Evolutionary conservation across 2,888 invertebrate species (phyloP).

Genomic region (Teleiodes luculella): DNA sequence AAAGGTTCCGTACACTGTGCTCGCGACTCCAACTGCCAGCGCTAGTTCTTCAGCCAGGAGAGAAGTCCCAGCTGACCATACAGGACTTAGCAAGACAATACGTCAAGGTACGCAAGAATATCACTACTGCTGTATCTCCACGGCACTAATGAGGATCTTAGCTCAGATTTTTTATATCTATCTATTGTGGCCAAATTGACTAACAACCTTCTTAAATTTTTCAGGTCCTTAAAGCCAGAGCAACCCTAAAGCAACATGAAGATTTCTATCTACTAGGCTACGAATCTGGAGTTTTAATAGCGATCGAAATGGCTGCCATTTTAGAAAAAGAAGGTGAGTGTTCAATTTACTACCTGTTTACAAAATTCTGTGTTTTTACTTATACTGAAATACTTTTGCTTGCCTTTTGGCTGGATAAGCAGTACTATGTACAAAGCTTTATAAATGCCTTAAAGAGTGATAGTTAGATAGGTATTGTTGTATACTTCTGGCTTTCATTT

Average conservation of each 20-base stretch:
- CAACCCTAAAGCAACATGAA: conserved; percentile 18
- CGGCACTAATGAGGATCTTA: too few species aligned
- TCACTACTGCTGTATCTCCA: too few species aligned
- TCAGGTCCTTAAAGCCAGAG: conserved; percentile 31
- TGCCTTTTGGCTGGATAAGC: too few species aligned
- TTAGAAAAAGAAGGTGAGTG: conserved; percentile 37
- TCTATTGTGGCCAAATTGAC: background rate
- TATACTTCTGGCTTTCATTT: background rate
- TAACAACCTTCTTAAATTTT: conserved; percentile 6
- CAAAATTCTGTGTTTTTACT: background rate
- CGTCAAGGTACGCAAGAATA: conserved; percentile 27
- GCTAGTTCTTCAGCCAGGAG: conserved; percentile 46
- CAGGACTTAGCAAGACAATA: conserved; percentile 37
- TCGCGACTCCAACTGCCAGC: conserved; percentile 45
- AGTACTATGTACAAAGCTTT: too few species aligned
- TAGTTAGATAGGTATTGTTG: too few species aligned
- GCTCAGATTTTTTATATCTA: too few species aligned
- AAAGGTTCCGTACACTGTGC: conserved; percentile 37
- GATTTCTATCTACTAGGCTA: conserved; percentile 39
- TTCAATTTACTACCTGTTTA: background rate
- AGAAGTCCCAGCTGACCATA: conserved; percentile 35
- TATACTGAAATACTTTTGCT: too few species aligned
- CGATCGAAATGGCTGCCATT: conserved; percentile 38
- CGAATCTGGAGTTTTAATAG: conserved; percentile 36
- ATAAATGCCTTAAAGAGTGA: too few species aligned